Evolutionary conservation across 2,888 invertebrate genomes (phyloP).

Genomic region (Drosophila lacicola): DNA sequence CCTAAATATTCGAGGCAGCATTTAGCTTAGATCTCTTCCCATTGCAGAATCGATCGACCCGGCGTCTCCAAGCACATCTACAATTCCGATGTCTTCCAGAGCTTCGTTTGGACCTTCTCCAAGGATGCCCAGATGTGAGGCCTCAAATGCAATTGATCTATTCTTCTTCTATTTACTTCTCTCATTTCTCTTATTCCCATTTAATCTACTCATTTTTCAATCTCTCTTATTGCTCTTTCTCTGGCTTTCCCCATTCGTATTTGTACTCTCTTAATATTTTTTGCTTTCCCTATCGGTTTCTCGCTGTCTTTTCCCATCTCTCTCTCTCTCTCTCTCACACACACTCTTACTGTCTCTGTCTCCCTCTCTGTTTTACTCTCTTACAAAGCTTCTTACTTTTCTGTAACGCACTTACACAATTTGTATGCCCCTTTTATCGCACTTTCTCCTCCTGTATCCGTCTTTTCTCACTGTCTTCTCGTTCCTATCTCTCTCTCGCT

Average conservation of each 20-base stretch:
- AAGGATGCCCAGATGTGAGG: slow-evolving; percentile 83
- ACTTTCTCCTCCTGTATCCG: too few relatives aligned
- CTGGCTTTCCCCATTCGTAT: too few relatives aligned
- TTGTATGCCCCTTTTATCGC: too few relatives aligned
- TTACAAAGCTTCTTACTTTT: too few relatives aligned
- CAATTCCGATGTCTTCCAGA: slow-evolving; percentile 83
- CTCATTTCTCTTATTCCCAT: background rate
- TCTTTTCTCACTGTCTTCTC: background rate
- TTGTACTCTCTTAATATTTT: background rate
- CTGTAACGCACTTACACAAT: too few relatives aligned
- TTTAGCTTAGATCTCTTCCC: background rate
- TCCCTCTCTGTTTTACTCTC: too few relatives aligned
- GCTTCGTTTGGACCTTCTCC: slow-evolving; percentile 83
- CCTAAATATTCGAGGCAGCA: background rate
- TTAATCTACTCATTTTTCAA: too few relatives aligned
- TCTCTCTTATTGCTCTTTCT: too few relatives aligned
- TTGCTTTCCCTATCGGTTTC: too few relatives aligned
- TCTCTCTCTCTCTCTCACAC: too few relatives aligned
- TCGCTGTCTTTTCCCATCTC: too few relatives aligned
- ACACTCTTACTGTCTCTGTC: too few relatives aligned
- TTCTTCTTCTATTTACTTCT: background rate
- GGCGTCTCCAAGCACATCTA: slow-evolving; percentile 83
- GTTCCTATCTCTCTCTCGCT: background rate
- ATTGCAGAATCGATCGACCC: slow-evolving; percentile 78
- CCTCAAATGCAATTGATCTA: background rate